Evolutionary conservation across 2,797 vertebrate species (phyloP), one percentile per base, ranked within the genome.

Genomic region (Bovichtus diacanthus): DNA sequence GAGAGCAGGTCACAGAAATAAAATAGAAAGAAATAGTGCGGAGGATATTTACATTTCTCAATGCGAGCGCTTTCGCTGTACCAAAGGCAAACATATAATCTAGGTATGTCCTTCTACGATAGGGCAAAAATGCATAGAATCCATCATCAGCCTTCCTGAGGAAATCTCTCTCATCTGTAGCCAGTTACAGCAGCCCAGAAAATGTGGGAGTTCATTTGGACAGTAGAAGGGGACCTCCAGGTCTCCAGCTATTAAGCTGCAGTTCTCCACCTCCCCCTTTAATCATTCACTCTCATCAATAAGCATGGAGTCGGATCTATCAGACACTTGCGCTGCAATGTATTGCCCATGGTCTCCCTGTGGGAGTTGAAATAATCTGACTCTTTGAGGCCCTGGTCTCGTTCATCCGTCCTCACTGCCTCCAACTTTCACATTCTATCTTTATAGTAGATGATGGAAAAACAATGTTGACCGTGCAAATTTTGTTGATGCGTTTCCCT

Each of bases 271-370:
- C 65, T 62, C 60, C 44, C 25, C 25, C 54, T 68, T 44, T 53
- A 38, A 75, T 83, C 39, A 73, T 55, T 65, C 38, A 3, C 59
- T 54, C 74, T 87, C 81, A 91, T 93, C 84, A 85, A 87, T 91
- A 87, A 86, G 85, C 77, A 77, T 31, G 69, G 74, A 79, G 66
- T 77, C 70, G 54, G 69, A 67, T 70, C 54, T 60, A 67, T 76
- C 76, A 65, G 80, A 73, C 86, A 83, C 68, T 78, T 83, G 60
- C 82, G 76, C 73, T 66, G 68, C 31, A 29, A 53, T 43, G 62
- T 54, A 39, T 56, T 69, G 53, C 47, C 75, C 73, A 56, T 67
- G 53, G 55, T 78, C 27, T 71, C 59, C 61, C 68, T 74, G 62
- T 67, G 63, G 74, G 72, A 79, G 72, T 46, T 58, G 44, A 77